A percentile compares a stretch with the other conserved stretches of the same genome.
phyloP scores from a whole-genome alignment of 2,888 invertebrate genomes.

The Alcis repandata region DNA sequence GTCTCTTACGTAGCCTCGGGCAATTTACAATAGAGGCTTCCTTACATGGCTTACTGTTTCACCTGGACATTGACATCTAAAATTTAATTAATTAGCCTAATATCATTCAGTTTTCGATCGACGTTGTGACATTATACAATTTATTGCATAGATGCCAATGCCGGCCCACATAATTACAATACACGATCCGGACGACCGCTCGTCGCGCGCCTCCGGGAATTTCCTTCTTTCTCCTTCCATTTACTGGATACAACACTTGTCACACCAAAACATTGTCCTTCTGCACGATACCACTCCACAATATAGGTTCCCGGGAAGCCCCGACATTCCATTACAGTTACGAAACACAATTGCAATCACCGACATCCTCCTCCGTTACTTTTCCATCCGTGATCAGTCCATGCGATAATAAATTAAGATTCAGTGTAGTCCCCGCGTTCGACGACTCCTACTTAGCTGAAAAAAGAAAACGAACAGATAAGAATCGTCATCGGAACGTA shows the following conservation, averaged over 20 bases:
- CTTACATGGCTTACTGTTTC: slow-evolving; percentile 57
- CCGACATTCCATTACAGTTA: slow-evolving; percentile 63
- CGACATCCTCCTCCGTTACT: slow-evolving; percentile 80
- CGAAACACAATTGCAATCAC: slow-evolving; percentile 75
- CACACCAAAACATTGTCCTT: slow-evolving; percentile 83
- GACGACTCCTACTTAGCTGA: slow-evolving; percentile 78
- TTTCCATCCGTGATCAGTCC: slow-evolving; percentile 79
- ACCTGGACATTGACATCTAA: slow-evolving; percentile 63
- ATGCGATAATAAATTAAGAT: slow-evolving; percentile 85
- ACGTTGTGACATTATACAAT: slow-evolving; percentile 67
- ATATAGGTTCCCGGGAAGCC: slow-evolving; percentile 74
- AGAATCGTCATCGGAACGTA: not conserved
- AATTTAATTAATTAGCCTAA: slow-evolving; percentile 71
- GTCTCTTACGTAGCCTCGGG: slow-evolving; percentile 69
- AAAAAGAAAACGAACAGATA: slow-evolving; percentile 52
- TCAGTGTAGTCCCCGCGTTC: slow-evolving; percentile 72
- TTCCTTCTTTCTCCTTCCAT: slow-evolving; percentile 80
- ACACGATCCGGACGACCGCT: slow-evolving; percentile 67
- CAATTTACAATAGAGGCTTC: slow-evolving; percentile 66
- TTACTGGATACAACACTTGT: slow-evolving; percentile 85
- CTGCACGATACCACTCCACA: slow-evolving; percentile 67
- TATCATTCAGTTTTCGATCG: slow-evolving; percentile 58
- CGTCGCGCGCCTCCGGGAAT: slow-evolving; percentile 75
- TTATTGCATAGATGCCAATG: slow-evolving; percentile 68
- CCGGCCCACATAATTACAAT: slow-evolving; percentile 69